These are phyloP conservation scores for Cheilosia vernalis DNA, from an alignment of 2,888 invertebrate genomes.

Conservation along the genomic window DNA sequence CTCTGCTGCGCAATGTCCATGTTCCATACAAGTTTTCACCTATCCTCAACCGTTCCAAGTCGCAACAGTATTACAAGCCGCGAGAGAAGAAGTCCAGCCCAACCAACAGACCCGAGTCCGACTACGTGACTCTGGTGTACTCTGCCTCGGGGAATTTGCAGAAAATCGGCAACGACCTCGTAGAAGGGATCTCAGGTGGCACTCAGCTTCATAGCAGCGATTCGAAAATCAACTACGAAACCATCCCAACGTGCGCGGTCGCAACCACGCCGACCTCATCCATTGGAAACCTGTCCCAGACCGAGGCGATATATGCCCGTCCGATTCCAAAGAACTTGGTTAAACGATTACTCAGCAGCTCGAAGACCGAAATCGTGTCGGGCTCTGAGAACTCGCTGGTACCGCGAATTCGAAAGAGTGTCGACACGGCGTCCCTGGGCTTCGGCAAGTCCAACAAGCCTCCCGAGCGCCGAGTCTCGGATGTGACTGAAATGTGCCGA, in stretches of 20 bases:
- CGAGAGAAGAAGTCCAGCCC: constrained; percentile 77
- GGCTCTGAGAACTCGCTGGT: constrained; percentile 80
- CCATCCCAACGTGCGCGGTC: constrained; percentile 54
- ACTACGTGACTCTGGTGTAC: constrained; percentile 83
- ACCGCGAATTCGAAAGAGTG: constrained; percentile 79
- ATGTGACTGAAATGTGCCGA: constrained; percentile 82
- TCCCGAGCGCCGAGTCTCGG: constrained; percentile 82
- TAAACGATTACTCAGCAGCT: constrained; percentile 79
- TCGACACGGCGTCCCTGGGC: constrained; percentile 79
- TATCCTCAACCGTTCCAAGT: constrained; percentile 81
- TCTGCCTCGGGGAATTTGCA: constrained; percentile 80
- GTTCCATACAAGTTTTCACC: constrained; percentile 84
- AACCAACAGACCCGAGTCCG: constrained; percentile 81
- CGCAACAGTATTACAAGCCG: constrained; percentile 79
- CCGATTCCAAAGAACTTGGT: constrained; percentile 80
- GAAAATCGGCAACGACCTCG: constrained; percentile 79
- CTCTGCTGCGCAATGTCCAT: constrained; percentile 82
- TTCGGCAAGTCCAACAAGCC: constrained; percentile 80
- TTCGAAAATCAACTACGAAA: constrained; percentile 77
- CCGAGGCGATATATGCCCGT: constrained; percentile 77
- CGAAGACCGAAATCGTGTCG: constrained; percentile 77
- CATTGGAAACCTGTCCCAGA: constrained; percentile 66
- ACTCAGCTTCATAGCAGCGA: constrained; percentile 76
- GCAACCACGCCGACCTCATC: constrained; percentile 49
- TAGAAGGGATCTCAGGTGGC: constrained; percentile 63